Conservation (phyloP, 2,797 vertebrate species). For the Melanotaenia nigrans region DNA sequence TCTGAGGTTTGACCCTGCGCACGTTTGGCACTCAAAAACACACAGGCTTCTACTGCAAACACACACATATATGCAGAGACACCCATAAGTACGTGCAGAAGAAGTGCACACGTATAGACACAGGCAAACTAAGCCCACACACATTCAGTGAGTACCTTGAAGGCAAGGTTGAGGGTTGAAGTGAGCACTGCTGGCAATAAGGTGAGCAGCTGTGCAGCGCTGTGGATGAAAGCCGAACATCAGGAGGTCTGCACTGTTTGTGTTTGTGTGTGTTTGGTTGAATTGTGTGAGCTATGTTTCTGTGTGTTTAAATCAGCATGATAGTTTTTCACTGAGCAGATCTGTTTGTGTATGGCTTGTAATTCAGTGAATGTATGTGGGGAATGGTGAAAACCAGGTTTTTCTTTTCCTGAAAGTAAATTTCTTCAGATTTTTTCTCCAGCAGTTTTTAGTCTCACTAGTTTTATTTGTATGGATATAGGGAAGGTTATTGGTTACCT, state of each 20-base stretch:
- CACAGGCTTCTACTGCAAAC: not conserved
- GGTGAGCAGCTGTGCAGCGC: constrained; percentile 83
- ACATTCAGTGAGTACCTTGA: constrained; percentile 68
- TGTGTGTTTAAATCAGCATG: constrained; percentile 36
- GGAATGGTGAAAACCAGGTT: not conserved
- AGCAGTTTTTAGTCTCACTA: not conserved
- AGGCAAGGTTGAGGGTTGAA: constrained; percentile 79
- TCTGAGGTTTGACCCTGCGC: constrained; percentile 67
- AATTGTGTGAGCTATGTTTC: constrained; percentile 23
- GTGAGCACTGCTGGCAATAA: constrained; percentile 79
- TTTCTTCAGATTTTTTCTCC: not conserved
- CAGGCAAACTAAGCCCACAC: constrained; percentile 67
- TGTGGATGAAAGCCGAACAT: constrained; percentile 78
- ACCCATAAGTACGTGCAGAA: not conserved
- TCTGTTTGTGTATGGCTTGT: constrained; percentile 25
- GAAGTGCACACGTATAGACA: constrained; percentile 29
- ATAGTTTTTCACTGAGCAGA: constrained; percentile 6
- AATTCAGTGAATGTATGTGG: not conserved
- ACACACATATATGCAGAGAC: constrained; percentile 10
- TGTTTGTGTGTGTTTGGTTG: constrained; percentile 24
- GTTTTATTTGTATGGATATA: not conserved
- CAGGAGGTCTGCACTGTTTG: constrained; percentile 66
- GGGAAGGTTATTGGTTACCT: not conserved
- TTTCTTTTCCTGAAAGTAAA: not conserved
- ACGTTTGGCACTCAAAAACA: constrained; percentile 37